A percentile compares a stretch with the other conserved stretches of the same genome.
Conservation (phyloP, 2,797 vertebrate species). For the Cephalopachus bancanus region DNA sequence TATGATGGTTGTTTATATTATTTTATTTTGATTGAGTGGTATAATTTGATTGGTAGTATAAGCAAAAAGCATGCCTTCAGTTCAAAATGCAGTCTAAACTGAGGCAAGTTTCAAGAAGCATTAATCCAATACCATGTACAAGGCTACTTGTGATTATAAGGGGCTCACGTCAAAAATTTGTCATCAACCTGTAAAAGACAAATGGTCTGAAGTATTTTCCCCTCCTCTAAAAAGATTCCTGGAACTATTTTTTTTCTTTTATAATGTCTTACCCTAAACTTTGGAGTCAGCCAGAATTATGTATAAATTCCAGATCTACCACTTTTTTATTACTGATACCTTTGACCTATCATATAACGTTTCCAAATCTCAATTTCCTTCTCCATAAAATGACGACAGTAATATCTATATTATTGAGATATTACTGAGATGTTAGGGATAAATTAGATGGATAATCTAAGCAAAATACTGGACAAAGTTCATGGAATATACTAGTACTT, state of each 20-base stretch:
- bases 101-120: background rate
- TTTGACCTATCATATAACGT: background rate
- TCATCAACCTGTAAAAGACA: background rate
- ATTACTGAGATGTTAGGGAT: background rate
- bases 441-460: background rate
- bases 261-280: background rate
- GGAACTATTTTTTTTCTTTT: conserved; percentile 23
- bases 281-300: background rate
- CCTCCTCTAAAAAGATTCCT: background rate
- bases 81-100: background rate
- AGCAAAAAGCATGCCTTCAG: background rate
- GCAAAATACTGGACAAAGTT: background rate
- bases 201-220: background rate
- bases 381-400: background rate
- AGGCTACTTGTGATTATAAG: background rate
- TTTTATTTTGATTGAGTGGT: conserved; percentile 36
- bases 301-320: background rate
- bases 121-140: background rate
- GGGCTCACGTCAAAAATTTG: background rate
- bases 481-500: background rate
- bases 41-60: background rate
- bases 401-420: background rate
- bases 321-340: background rate
- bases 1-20: background rate
- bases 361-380: conserved; percentile 35